These are phyloP conservation scores for Allobates femoralis DNA, from an alignment of 2,797 vertebrate genomes.

Conservation along the genomic window DNA sequence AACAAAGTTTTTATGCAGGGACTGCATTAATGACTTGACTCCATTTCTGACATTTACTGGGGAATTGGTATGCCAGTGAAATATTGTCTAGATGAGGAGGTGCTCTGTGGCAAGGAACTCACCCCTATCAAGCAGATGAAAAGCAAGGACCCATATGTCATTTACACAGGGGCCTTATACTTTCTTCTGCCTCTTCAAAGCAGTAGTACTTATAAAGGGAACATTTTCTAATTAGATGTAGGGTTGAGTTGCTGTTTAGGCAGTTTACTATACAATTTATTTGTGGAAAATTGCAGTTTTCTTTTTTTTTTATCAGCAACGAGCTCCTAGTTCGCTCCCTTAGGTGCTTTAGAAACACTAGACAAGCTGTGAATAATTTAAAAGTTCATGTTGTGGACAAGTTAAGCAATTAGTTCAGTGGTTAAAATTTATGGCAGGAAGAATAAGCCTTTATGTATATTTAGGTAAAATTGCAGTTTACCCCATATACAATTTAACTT, in stretches of 20 bases:
- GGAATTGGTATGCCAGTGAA: background rate
- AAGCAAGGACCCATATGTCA: background rate
- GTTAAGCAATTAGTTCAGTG: slow-evolving; percentile 36
- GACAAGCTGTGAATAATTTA: slow-evolving; percentile 58
- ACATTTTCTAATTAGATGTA: background rate
- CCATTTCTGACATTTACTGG: background rate
- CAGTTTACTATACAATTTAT: background rate
- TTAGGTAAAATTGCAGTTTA: background rate
- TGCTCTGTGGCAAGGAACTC: background rate
- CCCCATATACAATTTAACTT: background rate
- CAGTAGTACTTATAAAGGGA: background rate
- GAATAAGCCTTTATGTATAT: background rate
- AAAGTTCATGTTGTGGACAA: slow-evolving; percentile 35
- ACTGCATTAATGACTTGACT: background rate
- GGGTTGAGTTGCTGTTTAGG: slow-evolving; percentile 2
- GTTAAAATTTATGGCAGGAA: slow-evolving; percentile 25
- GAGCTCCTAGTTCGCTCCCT: background rate
- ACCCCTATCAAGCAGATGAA: background rate
- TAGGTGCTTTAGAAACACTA: slow-evolving; percentile 19
- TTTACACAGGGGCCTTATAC: background rate
- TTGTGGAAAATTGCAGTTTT: background rate
- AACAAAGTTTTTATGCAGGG: background rate
- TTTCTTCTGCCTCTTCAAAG: background rate
- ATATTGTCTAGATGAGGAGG: background rate
- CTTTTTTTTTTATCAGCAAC: slow-evolving; percentile 7